Conservation (phyloP, 2,113 vertebrate species). For the Xiphophorus maculatus region DNA sequence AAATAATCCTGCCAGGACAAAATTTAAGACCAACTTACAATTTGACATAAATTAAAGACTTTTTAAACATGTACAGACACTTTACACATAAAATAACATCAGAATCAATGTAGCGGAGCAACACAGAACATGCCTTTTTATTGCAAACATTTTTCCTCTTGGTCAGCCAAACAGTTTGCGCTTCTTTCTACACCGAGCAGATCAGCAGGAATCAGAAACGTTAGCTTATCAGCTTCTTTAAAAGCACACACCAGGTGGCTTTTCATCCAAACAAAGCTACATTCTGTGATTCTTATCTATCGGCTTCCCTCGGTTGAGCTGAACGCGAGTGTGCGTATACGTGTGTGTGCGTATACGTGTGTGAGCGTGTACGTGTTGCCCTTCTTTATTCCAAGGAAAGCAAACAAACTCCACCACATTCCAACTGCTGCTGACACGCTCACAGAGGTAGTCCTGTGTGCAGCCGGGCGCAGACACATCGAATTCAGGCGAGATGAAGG, state of each 20-base stretch:
- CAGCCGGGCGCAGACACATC: not conserved
- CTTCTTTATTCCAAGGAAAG: conserved; percentile 40
- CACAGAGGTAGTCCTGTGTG: conserved; percentile 49
- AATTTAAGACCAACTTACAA: too few relatives aligned
- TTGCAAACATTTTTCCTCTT: not conserved
- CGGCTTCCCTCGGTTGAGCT: conserved; percentile 13
- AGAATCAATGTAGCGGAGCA: not conserved
- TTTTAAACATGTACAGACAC: too few relatives aligned
- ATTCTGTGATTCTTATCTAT: conserved; percentile 50
- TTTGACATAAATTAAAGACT: too few relatives aligned
- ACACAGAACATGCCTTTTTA: not conserved
- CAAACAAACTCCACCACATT: conserved; percentile 70
- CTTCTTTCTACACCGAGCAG: not conserved
- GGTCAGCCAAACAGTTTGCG: not conserved
- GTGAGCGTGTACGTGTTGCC: not conserved
- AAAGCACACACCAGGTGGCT: conserved; percentile 12
- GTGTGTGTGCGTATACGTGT: not conserved
- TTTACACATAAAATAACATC: not conserved
- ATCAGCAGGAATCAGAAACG: not conserved
- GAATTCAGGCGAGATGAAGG: not conserved
- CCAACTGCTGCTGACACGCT: conserved; percentile 43
- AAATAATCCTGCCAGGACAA: too few relatives aligned
- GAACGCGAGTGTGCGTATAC: not conserved
- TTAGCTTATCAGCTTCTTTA: not conserved
- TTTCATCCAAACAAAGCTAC: conserved; percentile 41